Evolutionary conservation across 2,888 invertebrate genomes (phyloP).

Genomic region (Diploptera punctata): DNA sequence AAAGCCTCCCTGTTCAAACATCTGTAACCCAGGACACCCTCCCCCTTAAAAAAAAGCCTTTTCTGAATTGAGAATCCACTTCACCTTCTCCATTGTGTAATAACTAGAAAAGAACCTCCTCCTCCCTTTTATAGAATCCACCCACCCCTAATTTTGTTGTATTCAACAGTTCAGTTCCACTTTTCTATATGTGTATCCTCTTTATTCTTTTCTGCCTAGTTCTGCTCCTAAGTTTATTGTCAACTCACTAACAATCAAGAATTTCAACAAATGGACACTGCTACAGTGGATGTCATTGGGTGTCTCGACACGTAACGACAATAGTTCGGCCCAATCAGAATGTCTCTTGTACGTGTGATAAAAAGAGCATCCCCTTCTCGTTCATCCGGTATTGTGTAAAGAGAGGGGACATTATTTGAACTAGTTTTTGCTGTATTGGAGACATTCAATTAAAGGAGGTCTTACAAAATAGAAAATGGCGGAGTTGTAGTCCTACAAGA

Average conservation of each 20-base stretch:
- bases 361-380: slow-evolving; percentile 27
- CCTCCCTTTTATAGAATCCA: slow-evolving; percentile 23
- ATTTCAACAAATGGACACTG: background rate
- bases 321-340: slow-evolving; percentile 10
- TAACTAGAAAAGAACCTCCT: slow-evolving; percentile 23
- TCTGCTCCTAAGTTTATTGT: background rate
- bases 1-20: slow-evolving; percentile 22
- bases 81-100: slow-evolving; percentile 29
- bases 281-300: slow-evolving; percentile 27
- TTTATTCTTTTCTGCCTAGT: background rate
- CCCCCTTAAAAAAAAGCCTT: no score
- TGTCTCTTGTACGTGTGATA: background rate
- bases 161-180: slow-evolving; percentile 19
- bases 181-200: background rate
- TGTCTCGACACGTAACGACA: background rate
- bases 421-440: background rate
- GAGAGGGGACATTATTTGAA: background rate
- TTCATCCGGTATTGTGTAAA: background rate
- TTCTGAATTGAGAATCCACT: slow-evolving; percentile 23
- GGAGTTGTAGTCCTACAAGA: background rate
- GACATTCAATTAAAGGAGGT: background rate
- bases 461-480: background rate
- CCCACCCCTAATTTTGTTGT: slow-evolving; percentile 21
- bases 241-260: slow-evolving; percentile 3
- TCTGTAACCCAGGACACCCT: slow-evolving; percentile 22